phyloP scores from a whole-genome alignment of 2,888 invertebrate genomes.

The Tupiocoris notatus region DNA sequence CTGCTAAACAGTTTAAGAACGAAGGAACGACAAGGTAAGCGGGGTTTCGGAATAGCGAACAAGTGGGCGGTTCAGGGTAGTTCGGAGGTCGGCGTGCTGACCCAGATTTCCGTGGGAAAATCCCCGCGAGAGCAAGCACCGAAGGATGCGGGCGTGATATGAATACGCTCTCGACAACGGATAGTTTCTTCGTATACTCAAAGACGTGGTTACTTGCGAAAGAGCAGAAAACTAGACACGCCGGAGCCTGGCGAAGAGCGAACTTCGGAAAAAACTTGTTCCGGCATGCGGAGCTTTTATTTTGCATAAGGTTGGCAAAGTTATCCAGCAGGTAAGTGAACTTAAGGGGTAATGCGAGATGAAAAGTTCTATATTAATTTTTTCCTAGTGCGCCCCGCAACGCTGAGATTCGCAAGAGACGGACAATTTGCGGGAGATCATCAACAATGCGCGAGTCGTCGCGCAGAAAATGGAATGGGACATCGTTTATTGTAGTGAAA shows the following conservation, averaged over 20 bases:
- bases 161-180: slow-evolving; percentile 8
- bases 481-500: too few relatives aligned
- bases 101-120: slow-evolving; percentile 28
- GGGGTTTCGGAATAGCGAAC: slow-evolving; percentile 22
- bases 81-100: slow-evolving; percentile 1
- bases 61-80: slow-evolving; percentile 16
- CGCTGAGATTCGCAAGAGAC: too few relatives aligned
- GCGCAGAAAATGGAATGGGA: too few relatives aligned
- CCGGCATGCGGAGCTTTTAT: background rate
- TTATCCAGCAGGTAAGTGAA: too few relatives aligned
- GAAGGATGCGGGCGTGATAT: slow-evolving; percentile 13
- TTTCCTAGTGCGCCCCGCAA: too few relatives aligned
- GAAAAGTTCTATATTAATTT: too few relatives aligned
- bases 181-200: slow-evolving; percentile 7
- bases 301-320: too few relatives aligned
- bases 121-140: background rate
- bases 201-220: background rate
- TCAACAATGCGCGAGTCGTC: too few relatives aligned
- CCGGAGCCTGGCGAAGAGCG: background rate
- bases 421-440: too few relatives aligned
- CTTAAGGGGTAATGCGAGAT: too few relatives aligned
- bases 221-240: slow-evolving; percentile 4
- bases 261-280: background rate
- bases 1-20: slow-evolving; percentile 20
- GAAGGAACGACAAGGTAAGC: background rate